phyloP scores from a whole-genome alignment of 2,113 vertebrate genomes.

The Rissa tridactyla region DNA sequence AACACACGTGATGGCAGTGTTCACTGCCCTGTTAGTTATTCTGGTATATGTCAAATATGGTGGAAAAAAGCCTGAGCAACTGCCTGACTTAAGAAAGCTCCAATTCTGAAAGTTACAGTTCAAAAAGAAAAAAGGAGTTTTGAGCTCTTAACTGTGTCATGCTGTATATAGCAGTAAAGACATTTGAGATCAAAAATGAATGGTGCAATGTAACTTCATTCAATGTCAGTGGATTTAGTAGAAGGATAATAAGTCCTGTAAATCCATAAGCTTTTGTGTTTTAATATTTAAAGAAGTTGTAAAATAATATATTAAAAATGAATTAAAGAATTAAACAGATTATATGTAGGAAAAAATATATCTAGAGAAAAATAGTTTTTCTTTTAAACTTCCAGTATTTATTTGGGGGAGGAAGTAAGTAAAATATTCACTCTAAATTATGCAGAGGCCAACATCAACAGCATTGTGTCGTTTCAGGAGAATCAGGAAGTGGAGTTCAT shows the following conservation, averaged over 20 bases:
- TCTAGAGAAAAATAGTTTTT: background rate
- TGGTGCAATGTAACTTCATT: background rate
- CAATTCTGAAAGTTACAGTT: background rate
- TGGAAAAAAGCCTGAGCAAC: background rate
- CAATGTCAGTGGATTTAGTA: background rate
- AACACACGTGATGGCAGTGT: background rate
- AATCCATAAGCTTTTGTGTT: background rate
- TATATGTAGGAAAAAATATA: too few relatives aligned
- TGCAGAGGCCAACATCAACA: background rate
- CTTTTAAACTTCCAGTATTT: background rate
- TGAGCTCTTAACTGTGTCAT: accelerated
- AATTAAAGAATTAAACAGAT: background rate
- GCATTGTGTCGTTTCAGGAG: background rate
- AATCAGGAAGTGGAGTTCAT: background rate
- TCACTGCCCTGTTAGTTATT: background rate
- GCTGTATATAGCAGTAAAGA: background rate
- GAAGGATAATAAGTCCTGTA: background rate
- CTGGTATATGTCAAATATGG: background rate
- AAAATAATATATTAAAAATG: background rate
- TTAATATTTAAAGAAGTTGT: background rate
- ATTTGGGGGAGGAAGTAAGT: background rate
- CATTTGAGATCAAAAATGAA: background rate
- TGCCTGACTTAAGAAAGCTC: background rate
- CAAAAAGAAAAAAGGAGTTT: background rate
- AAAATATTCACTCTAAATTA: background rate